Conservation (phyloP, 2,797 vertebrate species). For the Centropyge bicolor region DNA sequence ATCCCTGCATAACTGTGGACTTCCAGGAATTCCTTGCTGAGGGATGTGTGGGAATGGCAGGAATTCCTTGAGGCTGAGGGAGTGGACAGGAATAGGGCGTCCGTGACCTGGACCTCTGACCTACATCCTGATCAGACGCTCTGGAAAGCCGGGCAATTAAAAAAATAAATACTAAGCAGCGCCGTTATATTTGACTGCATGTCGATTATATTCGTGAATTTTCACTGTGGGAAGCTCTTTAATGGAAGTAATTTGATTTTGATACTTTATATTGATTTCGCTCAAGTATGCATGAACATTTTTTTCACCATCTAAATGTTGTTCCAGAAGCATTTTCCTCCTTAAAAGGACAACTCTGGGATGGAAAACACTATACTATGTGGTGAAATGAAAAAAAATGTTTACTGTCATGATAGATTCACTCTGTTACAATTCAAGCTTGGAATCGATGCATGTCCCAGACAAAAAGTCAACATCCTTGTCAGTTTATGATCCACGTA, state of each 20-base stretch:
- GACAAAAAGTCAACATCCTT: background rate
- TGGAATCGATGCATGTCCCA: no score
- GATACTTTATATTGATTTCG: conserved; percentile 39
- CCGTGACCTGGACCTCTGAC: conserved; percentile 55
- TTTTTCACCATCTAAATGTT: conserved; percentile 14
- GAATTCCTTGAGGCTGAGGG: conserved; percentile 73
- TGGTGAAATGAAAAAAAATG: background rate
- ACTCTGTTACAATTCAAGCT: background rate
- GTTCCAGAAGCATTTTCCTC: conserved; percentile 2
- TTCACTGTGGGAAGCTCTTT: conserved; percentile 26
- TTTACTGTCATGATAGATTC: background rate
- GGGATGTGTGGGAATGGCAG: conserved; percentile 76
- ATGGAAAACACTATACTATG: background rate
- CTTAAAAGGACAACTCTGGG: background rate
- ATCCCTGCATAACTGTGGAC: conserved; percentile 56
- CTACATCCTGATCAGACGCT: conserved; percentile 46
- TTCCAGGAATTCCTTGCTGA: conserved; percentile 71
- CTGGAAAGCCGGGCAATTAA: background rate
- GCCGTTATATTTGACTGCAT: conserved; percentile 4
- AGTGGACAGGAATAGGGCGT: conserved; percentile 65
- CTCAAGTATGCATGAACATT: conserved; percentile 21
- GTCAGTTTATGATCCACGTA: no score
- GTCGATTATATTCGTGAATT: conserved; percentile 10
- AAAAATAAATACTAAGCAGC: background rate
- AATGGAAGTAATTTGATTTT: conserved; percentile 34